These are phyloP conservation scores for Chrysochloris asiatica DNA, from an alignment of 2,113 vertebrate genomes.

Conservation along the genomic window DNA sequence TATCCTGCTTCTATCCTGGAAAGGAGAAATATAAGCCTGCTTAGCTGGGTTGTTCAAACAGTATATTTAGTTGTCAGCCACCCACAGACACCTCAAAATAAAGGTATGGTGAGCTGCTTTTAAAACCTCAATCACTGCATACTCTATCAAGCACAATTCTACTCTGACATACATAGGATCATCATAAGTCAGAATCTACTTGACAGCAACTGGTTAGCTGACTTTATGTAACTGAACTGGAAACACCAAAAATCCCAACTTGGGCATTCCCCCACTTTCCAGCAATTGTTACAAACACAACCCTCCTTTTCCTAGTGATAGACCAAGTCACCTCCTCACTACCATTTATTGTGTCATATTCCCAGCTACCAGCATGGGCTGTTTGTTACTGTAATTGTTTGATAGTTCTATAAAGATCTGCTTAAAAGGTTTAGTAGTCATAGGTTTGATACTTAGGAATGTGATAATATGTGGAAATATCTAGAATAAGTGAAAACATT, in stretches of 20 bases:
- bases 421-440: neutral
- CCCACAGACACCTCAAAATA: neutral
- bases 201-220: neutral
- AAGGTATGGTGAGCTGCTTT: neutral
- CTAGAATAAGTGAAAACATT: neutral
- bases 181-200: neutral
- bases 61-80: neutral
- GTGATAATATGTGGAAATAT: neutral
- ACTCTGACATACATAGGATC: neutral
- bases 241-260: neutral
- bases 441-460: constrained; percentile 25
- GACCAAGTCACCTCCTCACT: neutral
- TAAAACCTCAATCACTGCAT: neutral
- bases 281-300: neutral
- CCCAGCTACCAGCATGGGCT: neutral
- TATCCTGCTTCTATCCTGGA: neutral
- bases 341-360: neutral
- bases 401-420: too few species aligned
- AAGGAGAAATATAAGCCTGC: neutral
- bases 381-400: neutral
- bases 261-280: neutral
- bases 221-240: neutral
- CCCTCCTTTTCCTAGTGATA: neutral
- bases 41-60: neutral
- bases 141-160: neutral